Evolutionary conservation across 2,888 invertebrate species (phyloP).

Genomic region (Agrochola macilenta): DNA sequence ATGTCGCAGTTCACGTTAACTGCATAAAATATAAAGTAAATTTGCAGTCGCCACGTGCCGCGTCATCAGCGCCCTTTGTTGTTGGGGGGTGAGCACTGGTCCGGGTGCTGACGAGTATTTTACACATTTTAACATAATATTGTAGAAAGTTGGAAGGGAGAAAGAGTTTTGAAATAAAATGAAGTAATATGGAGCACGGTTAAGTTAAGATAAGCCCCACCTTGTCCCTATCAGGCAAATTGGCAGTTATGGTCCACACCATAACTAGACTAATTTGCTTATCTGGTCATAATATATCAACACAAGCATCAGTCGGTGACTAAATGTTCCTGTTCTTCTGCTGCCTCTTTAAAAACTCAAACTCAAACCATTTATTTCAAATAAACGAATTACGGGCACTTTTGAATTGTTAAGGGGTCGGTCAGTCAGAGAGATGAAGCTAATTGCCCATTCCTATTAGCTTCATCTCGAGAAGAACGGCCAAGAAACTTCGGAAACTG

Average conservation of each 20-base stretch:
- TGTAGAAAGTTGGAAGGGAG: constrained; percentile 23
- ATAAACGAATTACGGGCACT: too few relatives aligned
- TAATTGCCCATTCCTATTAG: too few relatives aligned
- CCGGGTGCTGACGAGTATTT: constrained; percentile 50
- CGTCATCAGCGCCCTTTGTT: constrained; percentile 81
- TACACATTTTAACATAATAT: constrained; percentile 61
- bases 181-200: neutral
- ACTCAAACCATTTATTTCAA: too few relatives aligned
- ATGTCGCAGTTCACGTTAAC: constrained; percentile 55
- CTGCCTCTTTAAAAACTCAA: neutral
- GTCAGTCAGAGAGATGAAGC: too few relatives aligned
- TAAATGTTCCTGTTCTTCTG: neutral
- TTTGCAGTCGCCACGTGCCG: constrained; percentile 74
- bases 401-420: too few relatives aligned
- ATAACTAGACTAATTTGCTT: neutral
- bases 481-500: too few relatives aligned
- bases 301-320: neutral
- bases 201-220: too few relatives aligned
- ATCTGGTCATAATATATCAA: neutral
- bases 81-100: constrained; percentile 55
- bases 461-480: too few relatives aligned
- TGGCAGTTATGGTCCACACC: neutral
- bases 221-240: neutral
- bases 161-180: constrained; percentile 15
- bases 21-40: constrained; percentile 55